Conservation (phyloP, 2,113 vertebrate species). For the Oreochromis niloticus region DNA sequence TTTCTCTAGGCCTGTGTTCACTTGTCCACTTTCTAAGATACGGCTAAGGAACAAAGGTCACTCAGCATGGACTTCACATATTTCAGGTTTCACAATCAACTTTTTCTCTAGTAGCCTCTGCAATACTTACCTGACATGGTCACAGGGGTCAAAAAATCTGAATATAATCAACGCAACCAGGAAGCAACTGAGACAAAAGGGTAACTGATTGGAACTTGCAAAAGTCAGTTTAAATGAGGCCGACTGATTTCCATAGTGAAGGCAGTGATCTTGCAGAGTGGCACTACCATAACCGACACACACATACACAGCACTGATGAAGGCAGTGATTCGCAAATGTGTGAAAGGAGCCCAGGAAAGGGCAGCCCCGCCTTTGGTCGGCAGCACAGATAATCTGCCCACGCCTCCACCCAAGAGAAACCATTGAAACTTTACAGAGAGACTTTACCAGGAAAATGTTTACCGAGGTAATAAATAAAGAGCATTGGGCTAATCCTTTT, state of each 20-base stretch:
- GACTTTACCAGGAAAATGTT: background rate
- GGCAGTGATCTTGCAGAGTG: background rate
- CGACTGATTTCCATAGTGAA: background rate
- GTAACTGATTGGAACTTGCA: background rate
- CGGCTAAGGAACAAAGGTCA: background rate
- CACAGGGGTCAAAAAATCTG: background rate
- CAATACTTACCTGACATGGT: background rate
- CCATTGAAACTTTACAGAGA: background rate
- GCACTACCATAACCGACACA: background rate
- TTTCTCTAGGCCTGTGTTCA: background rate
- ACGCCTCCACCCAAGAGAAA: background rate
- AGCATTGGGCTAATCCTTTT: background rate
- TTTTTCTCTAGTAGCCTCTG: background rate
- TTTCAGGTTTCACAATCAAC: background rate
- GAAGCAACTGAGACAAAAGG: background rate
- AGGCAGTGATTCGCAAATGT: rapidly evolving
- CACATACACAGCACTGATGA: background rate
- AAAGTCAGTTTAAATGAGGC: background rate
- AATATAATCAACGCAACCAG: background rate
- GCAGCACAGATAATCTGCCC: background rate
- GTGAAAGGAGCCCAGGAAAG: background rate
- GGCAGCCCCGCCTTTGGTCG: no score
- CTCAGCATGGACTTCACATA: background rate
- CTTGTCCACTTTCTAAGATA: background rate
- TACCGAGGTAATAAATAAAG: background rate